Conservation (phyloP, 2,797 vertebrate species). For the Ficedula albicollis region DNA sequence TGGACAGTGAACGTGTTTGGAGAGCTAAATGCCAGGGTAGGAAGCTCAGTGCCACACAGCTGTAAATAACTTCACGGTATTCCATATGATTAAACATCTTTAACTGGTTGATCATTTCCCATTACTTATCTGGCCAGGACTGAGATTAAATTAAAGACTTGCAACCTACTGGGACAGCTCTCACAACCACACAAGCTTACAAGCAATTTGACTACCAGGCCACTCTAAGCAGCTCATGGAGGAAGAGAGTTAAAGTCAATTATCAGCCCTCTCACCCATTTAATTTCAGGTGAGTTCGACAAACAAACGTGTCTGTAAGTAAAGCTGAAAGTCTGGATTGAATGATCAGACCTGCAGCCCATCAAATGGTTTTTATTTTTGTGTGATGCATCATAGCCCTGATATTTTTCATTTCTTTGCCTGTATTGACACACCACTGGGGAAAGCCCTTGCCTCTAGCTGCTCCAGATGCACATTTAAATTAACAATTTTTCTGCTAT, state of each 20-base stretch:
- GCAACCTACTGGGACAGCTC: not conserved
- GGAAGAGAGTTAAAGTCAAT: not conserved
- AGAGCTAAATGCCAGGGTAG: not conserved
- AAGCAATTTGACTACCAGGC: not conserved
- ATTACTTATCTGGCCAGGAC: not conserved
- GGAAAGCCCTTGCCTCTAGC: not conserved
- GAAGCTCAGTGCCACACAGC: not conserved
- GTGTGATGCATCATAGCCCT: not conserved
- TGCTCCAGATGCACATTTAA: not conserved
- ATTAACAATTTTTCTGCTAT: not conserved
- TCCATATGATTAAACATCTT: not conserved
- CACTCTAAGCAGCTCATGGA: not conserved
- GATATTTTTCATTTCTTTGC: not conserved
- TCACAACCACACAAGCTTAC: not conserved
- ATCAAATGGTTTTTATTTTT: not conserved
- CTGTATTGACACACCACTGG: not conserved
- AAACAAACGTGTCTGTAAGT: not conserved
- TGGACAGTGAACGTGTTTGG: not conserved
- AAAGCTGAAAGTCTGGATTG: not conserved
- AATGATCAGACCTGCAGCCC: not conserved
- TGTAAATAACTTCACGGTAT: not conserved
- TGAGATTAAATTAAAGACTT: constrained; percentile 21
- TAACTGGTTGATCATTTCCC: constrained; percentile 27
- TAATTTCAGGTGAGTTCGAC: not conserved
- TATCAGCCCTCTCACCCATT: not conserved